Percentiles rank a stretch among this genome's conserved stretches.
These are phyloP conservation scores for Hoplodrina ambigua DNA, from an alignment of 2,888 invertebrate species.

Conservation along the genomic window DNA sequence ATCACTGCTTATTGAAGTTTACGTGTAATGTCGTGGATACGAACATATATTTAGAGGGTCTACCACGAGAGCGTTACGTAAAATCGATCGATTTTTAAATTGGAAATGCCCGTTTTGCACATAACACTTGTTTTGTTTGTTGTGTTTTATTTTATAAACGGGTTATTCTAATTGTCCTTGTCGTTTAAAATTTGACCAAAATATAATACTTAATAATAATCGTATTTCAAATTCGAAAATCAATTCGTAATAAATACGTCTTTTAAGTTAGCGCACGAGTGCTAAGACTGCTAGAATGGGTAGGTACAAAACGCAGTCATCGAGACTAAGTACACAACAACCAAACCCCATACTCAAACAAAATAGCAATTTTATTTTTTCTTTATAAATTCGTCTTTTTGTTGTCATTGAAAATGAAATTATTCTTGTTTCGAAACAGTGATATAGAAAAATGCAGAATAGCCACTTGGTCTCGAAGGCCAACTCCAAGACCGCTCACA, in stretches of 20 bases:
- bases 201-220: neutral
- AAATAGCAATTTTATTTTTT: neutral
- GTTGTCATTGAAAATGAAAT: conserved; percentile 25
- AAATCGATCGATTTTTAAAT: too few species aligned
- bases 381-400: neutral
- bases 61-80: too few species aligned
- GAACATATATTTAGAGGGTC: neutral
- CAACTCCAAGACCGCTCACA: conserved; percentile 76
- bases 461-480: conserved; percentile 75
- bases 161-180: neutral
- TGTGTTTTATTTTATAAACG: too few species aligned
- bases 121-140: too few species aligned
- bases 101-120: too few species aligned
- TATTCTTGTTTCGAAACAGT: conserved; percentile 64
- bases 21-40: neutral
- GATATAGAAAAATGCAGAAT: conserved; percentile 80
- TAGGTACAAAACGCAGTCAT: neutral
- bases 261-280: neutral
- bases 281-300: too few species aligned
- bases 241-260: neutral
- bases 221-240: neutral
- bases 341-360: neutral
- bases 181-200: neutral
- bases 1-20: neutral
- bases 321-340: neutral